A percentile compares a stretch with the other conserved stretches of the same genome.
phyloP scores from a whole-genome alignment of 2,888 invertebrate genomes.

The Nipponacmea schrenckii region DNA sequence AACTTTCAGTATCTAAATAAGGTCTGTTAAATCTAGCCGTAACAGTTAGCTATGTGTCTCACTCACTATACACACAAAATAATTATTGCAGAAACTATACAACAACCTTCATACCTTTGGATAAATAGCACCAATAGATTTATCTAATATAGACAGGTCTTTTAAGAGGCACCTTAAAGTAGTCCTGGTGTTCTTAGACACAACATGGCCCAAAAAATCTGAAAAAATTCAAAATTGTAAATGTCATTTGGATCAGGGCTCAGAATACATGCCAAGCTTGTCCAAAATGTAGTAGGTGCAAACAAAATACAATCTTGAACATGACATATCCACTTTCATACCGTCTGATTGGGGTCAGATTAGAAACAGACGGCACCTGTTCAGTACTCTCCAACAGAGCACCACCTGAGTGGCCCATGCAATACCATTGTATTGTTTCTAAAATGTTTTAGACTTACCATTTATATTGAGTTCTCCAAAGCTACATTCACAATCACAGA shows the following conservation, averaged over 20 bases:
- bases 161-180: constrained; percentile 78
- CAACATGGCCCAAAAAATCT: constrained; percentile 80
- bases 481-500: constrained; percentile 79
- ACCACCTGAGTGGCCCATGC: no score
- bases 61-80: background rate
- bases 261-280: no score
- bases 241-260: no score
- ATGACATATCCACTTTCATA: no score
- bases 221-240: constrained; percentile 47
- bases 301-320: no score
- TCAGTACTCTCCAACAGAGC: no score
- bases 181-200: constrained; percentile 81
- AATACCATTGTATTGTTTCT: background rate
- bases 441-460: constrained; percentile 46
- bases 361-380: no score
- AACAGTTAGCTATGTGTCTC: background rate
- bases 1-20: background rate
- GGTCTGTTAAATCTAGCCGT: background rate
- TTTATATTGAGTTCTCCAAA: constrained; percentile 76
- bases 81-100: background rate
- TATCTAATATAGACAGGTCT: constrained; percentile 78
- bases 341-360: no score
- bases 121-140: constrained; percentile 80
- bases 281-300: no score
- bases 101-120: constrained; percentile 74